Evolutionary conservation across 2,888 invertebrate species (phyloP), one percentile per base, ranked within the genome.

Genomic region (Melieria omissa): DNA sequence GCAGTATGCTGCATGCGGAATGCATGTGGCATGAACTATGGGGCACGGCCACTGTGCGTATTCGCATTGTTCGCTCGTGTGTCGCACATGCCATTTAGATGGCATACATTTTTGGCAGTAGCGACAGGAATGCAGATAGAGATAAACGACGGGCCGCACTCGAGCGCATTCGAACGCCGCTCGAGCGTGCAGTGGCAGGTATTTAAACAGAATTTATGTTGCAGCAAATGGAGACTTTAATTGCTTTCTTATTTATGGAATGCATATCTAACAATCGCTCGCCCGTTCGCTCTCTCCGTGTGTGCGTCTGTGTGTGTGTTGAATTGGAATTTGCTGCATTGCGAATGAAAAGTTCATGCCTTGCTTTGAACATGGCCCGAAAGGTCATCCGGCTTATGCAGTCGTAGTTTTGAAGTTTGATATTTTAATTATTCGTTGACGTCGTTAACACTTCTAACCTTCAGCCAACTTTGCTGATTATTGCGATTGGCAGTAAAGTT

Each of bases 181-280:
- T 29, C 8, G 16, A 4, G 4, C 41, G 45, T 47, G 29, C 45
- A 41, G 66, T 49, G 42, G 58, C 47, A 58, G 58, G 58, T 66
- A 66, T 66, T 58, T 66, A 14, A 49, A 42, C 42, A 58, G 47
- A 67, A 67, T 67, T 67, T 67, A 67, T 67, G 52, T 67, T 67
- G 67, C 60, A 61, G 42, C 60, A 41, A 44, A 67, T 61, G 61
- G 45, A 49, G 10, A 45, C 49, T 61, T 67, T 67, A 67, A 67
- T 67, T 67, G 67, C 67, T 52, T 67, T 67, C 10, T 58, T 60
- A 61, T 67, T 67, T 67, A 67, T 67, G 49, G 60, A 60, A 60
- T 60, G 49, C 58, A 60, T 65, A 42, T 45, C 45, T 4, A 29
- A 52, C 29, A 4, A 29, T 9, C 49, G 9, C 14, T 41, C 12